phyloP scores from a whole-genome alignment of 1,140 invertebrate genomes.

The Argopecten irradians region DNA sequence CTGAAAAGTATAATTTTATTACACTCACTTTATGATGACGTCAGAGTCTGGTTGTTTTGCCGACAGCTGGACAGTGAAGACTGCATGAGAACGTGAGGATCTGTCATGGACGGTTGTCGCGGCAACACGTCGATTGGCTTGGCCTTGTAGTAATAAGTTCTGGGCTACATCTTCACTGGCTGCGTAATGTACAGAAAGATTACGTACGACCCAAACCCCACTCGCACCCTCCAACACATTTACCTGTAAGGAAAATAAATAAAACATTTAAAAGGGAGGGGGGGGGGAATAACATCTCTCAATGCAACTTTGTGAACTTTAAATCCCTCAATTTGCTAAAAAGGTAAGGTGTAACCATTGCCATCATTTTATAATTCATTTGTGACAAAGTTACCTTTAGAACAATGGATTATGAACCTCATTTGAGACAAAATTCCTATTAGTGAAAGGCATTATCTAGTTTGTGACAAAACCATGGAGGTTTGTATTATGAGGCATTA shows the following conservation, averaged over 20 bases:
- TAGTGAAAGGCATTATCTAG: too few relatives aligned
- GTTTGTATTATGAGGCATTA: too few relatives aligned
- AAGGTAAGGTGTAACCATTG: too few relatives aligned
- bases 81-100: slow-evolving; percentile 84
- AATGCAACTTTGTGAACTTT: too few relatives aligned
- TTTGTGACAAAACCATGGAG: too few relatives aligned
- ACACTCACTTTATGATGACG: slow-evolving; percentile 73
- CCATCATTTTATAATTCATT: too few relatives aligned
- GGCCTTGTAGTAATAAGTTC: slow-evolving; percentile 80
- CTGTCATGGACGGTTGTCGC: slow-evolving; percentile 76
- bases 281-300: too few relatives aligned
- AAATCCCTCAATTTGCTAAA: too few relatives aligned
- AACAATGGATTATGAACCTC: too few relatives aligned
- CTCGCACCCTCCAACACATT: slow-evolving; percentile 80
- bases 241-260: slow-evolving; percentile 71
- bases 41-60: slow-evolving; percentile 77
- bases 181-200: slow-evolving; percentile 80
- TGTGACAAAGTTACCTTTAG: too few relatives aligned
- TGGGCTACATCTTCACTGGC: slow-evolving; percentile 81
- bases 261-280: too few relatives aligned
- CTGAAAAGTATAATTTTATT: not conserved
- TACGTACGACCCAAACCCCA: slow-evolving; percentile 80
- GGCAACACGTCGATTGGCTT: slow-evolving; percentile 81
- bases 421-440: too few relatives aligned
- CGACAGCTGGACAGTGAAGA: slow-evolving; percentile 82